phyloP scores from a whole-genome alignment of 2,113 vertebrate species.

The Chrysemys picta region DNA sequence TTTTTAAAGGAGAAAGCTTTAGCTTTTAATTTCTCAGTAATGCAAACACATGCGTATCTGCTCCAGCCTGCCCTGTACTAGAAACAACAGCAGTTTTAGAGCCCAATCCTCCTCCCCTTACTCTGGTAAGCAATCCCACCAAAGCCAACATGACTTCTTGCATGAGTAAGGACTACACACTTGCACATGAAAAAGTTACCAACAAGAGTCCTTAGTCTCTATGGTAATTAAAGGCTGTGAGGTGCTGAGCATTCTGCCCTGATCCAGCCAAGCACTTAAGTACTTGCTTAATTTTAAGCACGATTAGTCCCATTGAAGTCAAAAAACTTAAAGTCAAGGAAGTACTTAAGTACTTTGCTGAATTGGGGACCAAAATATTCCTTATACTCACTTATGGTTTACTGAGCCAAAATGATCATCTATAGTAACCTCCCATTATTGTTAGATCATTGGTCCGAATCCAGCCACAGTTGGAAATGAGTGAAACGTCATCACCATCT shows the following conservation, averaged over 20 bases:
- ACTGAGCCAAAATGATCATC: accelerated
- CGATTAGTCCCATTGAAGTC: conserved; percentile 26
- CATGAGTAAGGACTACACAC: neutral
- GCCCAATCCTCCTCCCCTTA: neutral
- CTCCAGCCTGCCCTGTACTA: neutral
- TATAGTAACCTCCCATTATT: neutral
- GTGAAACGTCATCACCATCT: neutral
- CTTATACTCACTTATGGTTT: neutral
- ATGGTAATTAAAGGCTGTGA: neutral
- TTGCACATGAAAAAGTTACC: neutral
- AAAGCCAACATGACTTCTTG: neutral
- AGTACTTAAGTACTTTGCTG: neutral
- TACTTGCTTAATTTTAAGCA: conserved; percentile 32
- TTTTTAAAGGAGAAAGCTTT: neutral
- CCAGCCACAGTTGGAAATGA: neutral
- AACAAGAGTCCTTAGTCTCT: neutral
- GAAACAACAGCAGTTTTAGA: neutral
- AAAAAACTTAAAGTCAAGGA: neutral
- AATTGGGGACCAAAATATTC: neutral
- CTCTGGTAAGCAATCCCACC: neutral
- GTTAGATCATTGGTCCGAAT: neutral
- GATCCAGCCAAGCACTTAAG: conserved; percentile 1
- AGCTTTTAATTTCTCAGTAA: neutral
- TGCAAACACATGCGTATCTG: neutral
- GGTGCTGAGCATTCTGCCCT: neutral